These are phyloP conservation scores for Dasypolia templi DNA, from an alignment of 2,888 invertebrate genomes.

Conservation along the genomic window DNA sequence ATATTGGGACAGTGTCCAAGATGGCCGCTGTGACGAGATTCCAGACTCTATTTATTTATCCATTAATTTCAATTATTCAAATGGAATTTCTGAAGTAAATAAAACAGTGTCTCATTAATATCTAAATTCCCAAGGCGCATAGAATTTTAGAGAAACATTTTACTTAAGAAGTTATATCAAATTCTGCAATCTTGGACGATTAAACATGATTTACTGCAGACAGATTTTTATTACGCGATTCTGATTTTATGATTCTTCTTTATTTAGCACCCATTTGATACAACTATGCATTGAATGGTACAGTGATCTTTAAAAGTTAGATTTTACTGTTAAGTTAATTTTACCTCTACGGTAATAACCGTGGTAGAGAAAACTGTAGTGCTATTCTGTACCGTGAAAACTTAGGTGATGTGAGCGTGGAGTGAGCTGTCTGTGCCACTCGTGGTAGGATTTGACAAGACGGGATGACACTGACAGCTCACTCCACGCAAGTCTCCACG, in stretches of 20 bases:
- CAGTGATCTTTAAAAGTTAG: not conserved
- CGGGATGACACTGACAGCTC: too few relatives aligned
- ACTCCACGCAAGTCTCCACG: too few relatives aligned
- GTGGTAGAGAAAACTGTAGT: not conserved
- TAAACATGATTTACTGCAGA: constrained; percentile 24
- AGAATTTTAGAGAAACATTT: not conserved
- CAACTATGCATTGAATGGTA: constrained; percentile 4
- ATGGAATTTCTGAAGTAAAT: constrained; percentile 6
- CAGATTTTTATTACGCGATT: constrained; percentile 14
- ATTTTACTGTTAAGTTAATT: constrained; percentile 6
- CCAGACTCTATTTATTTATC: not conserved
- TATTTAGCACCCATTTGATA: constrained; percentile 20
- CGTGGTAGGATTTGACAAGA: too few relatives aligned
- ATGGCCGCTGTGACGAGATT: constrained; percentile 6
- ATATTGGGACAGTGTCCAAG: constrained; percentile 16
- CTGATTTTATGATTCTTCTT: constrained; percentile 7
- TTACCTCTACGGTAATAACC: constrained; percentile 9
- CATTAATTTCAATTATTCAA: constrained; percentile 1
- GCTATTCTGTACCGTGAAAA: too few relatives aligned
- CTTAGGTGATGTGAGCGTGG: too few relatives aligned
- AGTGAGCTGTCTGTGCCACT: too few relatives aligned
- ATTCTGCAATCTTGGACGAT: constrained; percentile 12
- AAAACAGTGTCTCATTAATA: constrained; percentile 3
- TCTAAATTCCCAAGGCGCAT: not conserved
- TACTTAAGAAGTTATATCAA: not conserved